Evolutionary conservation across 2,888 invertebrate genomes (phyloP).

Genomic region (Rhagonycha lutea): DNA sequence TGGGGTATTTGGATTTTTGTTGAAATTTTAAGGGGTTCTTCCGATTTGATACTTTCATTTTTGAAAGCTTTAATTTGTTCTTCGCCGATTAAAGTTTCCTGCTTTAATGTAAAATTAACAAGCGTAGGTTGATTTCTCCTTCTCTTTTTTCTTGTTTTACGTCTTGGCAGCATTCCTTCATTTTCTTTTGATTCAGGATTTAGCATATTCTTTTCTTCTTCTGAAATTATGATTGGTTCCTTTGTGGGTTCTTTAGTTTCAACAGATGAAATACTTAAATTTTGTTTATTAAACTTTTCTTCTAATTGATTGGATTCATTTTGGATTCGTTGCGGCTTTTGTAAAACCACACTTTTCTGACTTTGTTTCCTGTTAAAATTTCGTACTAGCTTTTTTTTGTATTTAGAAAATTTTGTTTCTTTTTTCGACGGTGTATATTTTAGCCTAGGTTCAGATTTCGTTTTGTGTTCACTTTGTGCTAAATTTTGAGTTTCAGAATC

Average conservation of each 20-base stretch:
- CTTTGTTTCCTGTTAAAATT: neutral
- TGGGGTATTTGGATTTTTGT: conserved; percentile 48
- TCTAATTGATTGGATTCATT: neutral
- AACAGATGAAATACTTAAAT: neutral
- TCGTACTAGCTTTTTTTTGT: neutral
- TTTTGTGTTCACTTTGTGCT: neutral
- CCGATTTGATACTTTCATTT: neutral
- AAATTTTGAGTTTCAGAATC: neutral
- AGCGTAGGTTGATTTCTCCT: conserved; percentile 3
- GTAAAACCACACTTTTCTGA: neutral
- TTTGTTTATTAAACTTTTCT: neutral
- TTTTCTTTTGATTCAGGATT: neutral
- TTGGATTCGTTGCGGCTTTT: neutral
- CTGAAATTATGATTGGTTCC: neutral
- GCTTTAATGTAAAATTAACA: neutral
- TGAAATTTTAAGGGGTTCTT: conserved; percentile 38
- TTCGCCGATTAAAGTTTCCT: neutral
- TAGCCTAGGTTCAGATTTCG: neutral
- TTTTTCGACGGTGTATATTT: neutral
- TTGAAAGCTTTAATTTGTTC: neutral
- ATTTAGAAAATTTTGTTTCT: neutral
- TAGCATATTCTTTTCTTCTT: neutral
- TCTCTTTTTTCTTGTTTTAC: conserved; percentile 25
- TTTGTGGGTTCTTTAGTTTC: neutral
- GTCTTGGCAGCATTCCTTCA: conserved; percentile 2